A percentile compares a stretch with the other conserved stretches of the same genome.
Conservation (phyloP, 2,888 invertebrate species). For the Tuta absoluta region DNA sequence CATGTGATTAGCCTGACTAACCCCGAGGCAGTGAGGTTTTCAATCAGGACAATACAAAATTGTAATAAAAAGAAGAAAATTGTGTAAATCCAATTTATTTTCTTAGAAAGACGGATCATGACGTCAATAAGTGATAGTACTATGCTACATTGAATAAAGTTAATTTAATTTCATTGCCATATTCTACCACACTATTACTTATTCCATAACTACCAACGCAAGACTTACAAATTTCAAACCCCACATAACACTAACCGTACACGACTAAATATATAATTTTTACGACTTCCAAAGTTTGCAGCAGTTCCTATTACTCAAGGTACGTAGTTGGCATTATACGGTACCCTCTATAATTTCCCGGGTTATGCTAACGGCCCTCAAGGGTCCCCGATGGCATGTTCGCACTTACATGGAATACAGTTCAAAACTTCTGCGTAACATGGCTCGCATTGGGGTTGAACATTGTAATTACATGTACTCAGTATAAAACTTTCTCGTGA, state of each 20-base stretch:
- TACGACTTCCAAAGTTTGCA: slow-evolving; percentile 15
- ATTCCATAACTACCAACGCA: slow-evolving; percentile 5
- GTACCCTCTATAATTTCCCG: slow-evolving; percentile 26
- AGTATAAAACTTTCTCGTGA: not conserved
- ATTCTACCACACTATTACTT: not conserved
- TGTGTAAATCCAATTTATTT: no score
- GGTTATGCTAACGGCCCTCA: slow-evolving; percentile 26
- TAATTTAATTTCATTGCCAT: no score
- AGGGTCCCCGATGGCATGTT: slow-evolving; percentile 20
- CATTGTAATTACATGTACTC: not conserved
- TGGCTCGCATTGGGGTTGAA: not conserved
- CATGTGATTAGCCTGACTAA: no score
- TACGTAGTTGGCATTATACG: slow-evolving; percentile 20
- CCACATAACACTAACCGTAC: slow-evolving; percentile 15
- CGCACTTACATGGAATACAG: slow-evolving; percentile 14
- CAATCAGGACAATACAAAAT: no score
- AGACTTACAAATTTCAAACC: slow-evolving; percentile 7
- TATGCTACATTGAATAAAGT: no score
- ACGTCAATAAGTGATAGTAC: no score
- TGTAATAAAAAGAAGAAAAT: no score
- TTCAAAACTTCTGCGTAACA: slow-evolving; percentile 4
- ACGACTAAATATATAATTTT: slow-evolving; percentile 16
- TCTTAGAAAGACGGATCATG: no score
- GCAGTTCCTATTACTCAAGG: slow-evolving; percentile 18
- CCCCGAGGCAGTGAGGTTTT: no score